Conservation (phyloP, 2,888 invertebrate species). For the Invenusta paracnida region DNA sequence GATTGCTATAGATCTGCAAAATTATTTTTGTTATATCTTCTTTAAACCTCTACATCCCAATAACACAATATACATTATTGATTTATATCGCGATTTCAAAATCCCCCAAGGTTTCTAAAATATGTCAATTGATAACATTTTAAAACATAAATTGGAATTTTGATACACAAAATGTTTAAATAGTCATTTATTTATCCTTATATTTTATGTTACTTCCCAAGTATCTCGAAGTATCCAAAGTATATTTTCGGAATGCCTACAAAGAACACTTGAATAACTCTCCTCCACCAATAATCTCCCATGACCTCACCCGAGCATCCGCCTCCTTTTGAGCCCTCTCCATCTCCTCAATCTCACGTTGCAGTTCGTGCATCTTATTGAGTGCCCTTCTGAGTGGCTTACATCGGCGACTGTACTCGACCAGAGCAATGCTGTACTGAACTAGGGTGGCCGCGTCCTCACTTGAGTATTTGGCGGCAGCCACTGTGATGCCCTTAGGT, state of each 20-base stretch:
- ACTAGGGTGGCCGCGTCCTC: conserved; percentile 60
- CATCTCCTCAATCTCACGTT: conserved; percentile 59
- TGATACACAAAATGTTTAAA: no score
- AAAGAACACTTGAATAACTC: not conserved
- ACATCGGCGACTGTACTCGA: conserved; percentile 58
- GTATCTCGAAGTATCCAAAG: no score
- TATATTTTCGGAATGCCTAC: conserved; percentile 17
- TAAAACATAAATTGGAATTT: no score
- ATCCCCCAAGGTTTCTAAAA: no score
- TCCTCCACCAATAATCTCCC: not conserved
- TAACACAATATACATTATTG: no score
- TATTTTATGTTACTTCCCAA: no score
- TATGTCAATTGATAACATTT: no score
- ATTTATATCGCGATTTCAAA: no score
- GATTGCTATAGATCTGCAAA: no score
- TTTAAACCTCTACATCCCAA: no score
- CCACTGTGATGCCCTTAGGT: conserved; percentile 54
- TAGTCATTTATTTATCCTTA: no score
- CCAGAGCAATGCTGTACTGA: conserved; percentile 60
- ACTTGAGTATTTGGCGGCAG: conserved; percentile 59
- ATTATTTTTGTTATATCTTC: no score
- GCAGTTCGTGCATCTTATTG: conserved; percentile 55
- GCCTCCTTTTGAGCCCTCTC: conserved; percentile 54
- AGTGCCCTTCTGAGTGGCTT: conserved; percentile 53
- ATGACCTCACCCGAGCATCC: conserved; percentile 53